A percentile compares a stretch with the other conserved stretches of the same genome.
Conservation (phyloP, 2,113 vertebrate genomes). For the Chitala chitala region DNA sequence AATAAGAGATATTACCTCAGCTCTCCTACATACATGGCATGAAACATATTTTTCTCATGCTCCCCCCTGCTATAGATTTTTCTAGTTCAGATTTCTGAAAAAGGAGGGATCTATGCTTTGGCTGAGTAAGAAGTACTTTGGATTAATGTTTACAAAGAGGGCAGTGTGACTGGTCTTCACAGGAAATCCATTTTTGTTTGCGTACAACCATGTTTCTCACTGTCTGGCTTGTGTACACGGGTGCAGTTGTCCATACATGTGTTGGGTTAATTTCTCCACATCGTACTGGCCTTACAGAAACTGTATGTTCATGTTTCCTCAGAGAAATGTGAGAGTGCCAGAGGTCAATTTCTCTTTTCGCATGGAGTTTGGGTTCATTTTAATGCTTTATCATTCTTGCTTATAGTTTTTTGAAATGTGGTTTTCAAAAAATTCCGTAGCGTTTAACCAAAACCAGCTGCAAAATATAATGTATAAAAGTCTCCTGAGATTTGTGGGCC, state of each 20-base stretch:
- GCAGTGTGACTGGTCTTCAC: not conserved
- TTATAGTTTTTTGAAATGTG: slow-evolving; percentile 43
- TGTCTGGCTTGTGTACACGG: not conserved
- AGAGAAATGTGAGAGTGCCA: slow-evolving; percentile 16
- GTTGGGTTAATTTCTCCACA: slow-evolving; percentile 26
- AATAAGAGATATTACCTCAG: not conserved
- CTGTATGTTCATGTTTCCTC: slow-evolving; percentile 27
- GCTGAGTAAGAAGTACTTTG: not conserved
- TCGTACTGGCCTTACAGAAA: slow-evolving; percentile 44
- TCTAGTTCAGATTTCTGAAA: not conserved
- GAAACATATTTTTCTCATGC: not conserved
- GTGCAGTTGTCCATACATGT: slow-evolving; percentile 8
- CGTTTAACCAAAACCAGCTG: slow-evolving; percentile 49
- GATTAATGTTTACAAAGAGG: slow-evolving; percentile 25
- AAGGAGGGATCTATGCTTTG: no score
- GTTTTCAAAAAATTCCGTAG: slow-evolving; percentile 39
- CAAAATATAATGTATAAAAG: slow-evolving; percentile 37
- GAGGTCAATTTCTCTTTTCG: slow-evolving; percentile 34
- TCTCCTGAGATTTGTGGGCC: slow-evolving; percentile 27
- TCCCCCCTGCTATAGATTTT: no score
- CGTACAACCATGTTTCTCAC: not conserved
- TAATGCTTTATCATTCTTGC: slow-evolving; percentile 38
- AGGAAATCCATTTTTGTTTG: not conserved
- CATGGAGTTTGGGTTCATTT: slow-evolving; percentile 36
- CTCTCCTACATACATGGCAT: not conserved